These are phyloP conservation scores for Globodera ellingtonae DNA, from an alignment of 1,140 invertebrate species.

Conservation along the genomic window DNA sequence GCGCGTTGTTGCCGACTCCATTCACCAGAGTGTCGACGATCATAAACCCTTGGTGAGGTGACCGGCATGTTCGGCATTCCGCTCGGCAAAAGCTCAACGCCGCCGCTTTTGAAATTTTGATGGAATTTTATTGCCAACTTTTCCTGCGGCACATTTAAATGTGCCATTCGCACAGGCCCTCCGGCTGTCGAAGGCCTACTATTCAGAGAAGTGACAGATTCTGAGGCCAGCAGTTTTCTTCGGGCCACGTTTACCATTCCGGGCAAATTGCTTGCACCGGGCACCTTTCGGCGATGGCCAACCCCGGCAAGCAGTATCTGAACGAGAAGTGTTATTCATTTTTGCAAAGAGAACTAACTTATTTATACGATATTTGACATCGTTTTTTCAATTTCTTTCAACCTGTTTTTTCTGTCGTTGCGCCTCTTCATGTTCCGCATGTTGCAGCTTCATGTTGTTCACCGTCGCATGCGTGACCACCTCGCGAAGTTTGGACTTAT, in stretches of 20 bases:
- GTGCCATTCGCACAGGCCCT: background rate
- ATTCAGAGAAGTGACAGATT: background rate
- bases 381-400: constrained; percentile 7
- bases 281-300: background rate
- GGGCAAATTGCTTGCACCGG: background rate
- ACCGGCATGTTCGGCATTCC: constrained; percentile 47
- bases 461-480: constrained; percentile 22
- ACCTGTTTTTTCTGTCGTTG: background rate
- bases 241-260: constrained; percentile 16
- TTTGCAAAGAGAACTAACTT: too few species aligned
- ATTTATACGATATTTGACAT: background rate
- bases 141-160: background rate
- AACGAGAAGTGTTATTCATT: too few species aligned
- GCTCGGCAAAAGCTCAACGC: constrained; percentile 47
- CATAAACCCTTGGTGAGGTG: background rate
- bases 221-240: background rate
- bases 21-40: background rate
- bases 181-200: background rate
- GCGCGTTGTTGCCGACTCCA: background rate
- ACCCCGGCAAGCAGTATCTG: background rate
- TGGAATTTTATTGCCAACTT: background rate
- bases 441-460: constrained; percentile 27
- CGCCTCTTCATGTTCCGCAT: constrained; percentile 8
- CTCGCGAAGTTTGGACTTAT: background rate
- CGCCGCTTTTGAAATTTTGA: constrained; percentile 23